Base-by-base conservation (phyloP, 2,888 invertebrate genomes). In the Omphaloscelis lunosa region DNA sequence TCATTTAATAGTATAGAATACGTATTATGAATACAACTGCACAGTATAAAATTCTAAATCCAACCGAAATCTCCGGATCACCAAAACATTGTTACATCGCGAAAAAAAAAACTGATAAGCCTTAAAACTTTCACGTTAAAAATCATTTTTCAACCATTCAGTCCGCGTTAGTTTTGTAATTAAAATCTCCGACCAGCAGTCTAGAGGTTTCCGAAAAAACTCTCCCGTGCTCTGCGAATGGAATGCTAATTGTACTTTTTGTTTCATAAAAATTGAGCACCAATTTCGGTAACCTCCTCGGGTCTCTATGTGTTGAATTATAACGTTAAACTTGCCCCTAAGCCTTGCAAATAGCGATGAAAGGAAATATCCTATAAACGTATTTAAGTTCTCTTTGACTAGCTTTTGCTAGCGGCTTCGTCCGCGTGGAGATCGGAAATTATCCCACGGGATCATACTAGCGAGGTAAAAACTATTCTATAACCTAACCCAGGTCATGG, bases 241-340 rank as follows among this genome's bases (percentile, higher is more conserved):
- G 34, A 67, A 61, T 41, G 23, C 11, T 29, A 78, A 62, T 45
- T 45, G 17, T 61, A 62, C 11, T 56, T 56, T 68, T 62, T 48
- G 27, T 69, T 78, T 56, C 53, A 51, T 67, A 27, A 69, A 51
- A 56, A 27, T 62, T 62, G 23, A 34, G 23, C 17, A 27, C 6
- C 20, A 39, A 15, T 51, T 65, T 59, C 9, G 29, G 17, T 5
- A 34, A 27, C 20, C 20, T 17, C 0, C 20, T 23, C 23, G 15
- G 15, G 5, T 77, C 59, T 51, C 15, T 8, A 29, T 1, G n/a
- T 29, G 11, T n/a, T n/a, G 48, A 48, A 34, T 39, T 75, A 39
- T 20, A 45, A 48, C 39, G 17, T 3, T 12, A 76, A 65, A 51
- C 12, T n/a, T 29, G 29, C 6, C 34, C 17, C 15, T 27, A 45